Base-by-base conservation (phyloP, 2,113 vertebrate genomes). In the Daphoenositta chrysoptera region DNA sequence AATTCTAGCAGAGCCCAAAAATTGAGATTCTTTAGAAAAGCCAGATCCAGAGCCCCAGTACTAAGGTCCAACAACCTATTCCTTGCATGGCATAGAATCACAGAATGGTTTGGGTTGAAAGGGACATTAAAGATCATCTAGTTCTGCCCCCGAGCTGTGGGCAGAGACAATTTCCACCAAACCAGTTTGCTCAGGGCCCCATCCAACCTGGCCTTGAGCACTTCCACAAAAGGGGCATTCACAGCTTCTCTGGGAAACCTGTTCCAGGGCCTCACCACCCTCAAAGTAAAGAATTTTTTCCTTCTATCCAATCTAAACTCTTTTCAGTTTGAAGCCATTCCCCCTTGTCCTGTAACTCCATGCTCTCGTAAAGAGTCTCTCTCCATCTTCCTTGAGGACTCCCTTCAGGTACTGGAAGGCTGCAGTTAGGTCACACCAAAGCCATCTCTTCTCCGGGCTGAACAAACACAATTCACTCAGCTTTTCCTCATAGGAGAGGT, bases 61-160 rank as follows among this genome's bases (percentile, higher is more conserved):
- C n/a, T 33, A 79, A 90, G 37, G 48, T 37, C 6, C 48, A 83
- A 18, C 7, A 26, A 51, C 4, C 16, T 54, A 39, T 18, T 37
- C 37, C 51, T 73, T 47, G 27, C 13, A 14, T 8, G 53, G 28
- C 8, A 51, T 0, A 28, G 27, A 58, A 51, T 51, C 58, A 51
- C 39, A 39, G 37, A n/a, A 66, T 26, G n/a, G 6, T 28, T 51
- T 39, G 39, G 8, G 28, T 60, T 66, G 33, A 51, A 53, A 73
- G 33, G 5, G 23, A 14, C 28, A 51, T 16, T 45, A 39, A 73
- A 58, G 33, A 58, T 6, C 33, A 39, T 7, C 15, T 17, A 28
- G 12, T 11, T 66, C 33, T 28, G 7, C 35, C 21, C 26, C 14
- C 0, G 0, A 24, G 18, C 44, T 44, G 11, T 44, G 44, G 35